Evolutionary conservation across 2,888 invertebrate genomes (phyloP), one percentile per base, ranked within the genome.

Genomic region (Atrina japonica): DNA sequence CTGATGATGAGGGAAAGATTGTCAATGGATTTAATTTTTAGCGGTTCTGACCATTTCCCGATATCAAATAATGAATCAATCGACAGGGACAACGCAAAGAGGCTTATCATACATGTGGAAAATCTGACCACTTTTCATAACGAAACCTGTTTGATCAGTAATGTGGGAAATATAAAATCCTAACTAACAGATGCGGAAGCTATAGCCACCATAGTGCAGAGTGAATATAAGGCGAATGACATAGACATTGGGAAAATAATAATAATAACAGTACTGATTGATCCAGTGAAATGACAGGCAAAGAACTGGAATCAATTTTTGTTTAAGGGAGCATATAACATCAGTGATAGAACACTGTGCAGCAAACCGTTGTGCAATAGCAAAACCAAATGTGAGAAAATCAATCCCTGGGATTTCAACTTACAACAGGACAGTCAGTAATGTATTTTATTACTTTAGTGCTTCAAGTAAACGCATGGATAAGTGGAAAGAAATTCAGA

Each of bases 281-380:
- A 11, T 69, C 72, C 3, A 72, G 69, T 66, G 72, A 72, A 2
- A 75, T 75, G 75, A 72, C 69, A 1, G 72, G 72, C 3, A 58
- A 53, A 21, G 64, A 35, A 59, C 21, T 35, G 71, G 69, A 60
- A 66, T 72, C 18, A 63, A 68, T 7, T 43, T 21, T 3, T 43
- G 47, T 7, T 23, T 70, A 2, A 14, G 25, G 3, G 66, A 72
- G 14, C 18, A 55, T 9, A 30, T 21, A 3, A 63, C 66, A n/a
- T 18, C 61, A 0, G n/a, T 75, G 3, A 30, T 72, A 29, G 69
- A 63, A 16, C 75, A 72, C 29, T 72, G 72, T 64, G 61, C 66
- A 27, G 70, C 70, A 27, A 63, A 75, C 18, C 41, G 66, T 9
- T 66, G 59, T 50, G 66, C 72, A 16, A 43, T 73, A 11, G 70